phyloP scores from a whole-genome alignment of 2,797 vertebrate genomes.

The Lycodopsis pacificus region DNA sequence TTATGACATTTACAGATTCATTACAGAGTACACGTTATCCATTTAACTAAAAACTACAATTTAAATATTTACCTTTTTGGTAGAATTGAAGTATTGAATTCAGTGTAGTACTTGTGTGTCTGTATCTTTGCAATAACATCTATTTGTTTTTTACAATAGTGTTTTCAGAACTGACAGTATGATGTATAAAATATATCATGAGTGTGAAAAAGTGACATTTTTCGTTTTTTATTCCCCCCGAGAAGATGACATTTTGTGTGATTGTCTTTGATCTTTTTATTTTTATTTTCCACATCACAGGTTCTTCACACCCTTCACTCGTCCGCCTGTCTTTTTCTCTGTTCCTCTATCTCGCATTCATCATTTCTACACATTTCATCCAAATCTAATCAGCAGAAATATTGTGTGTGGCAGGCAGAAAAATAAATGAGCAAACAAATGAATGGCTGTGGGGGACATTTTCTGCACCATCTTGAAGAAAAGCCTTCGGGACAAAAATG shows the following conservation, averaged over 20 bases:
- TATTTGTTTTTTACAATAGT: not conserved
- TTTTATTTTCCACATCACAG: slow-evolving; percentile 58
- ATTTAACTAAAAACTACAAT: not conserved
- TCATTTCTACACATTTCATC: slow-evolving; percentile 48
- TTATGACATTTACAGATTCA: not conserved
- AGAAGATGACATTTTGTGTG: slow-evolving; percentile 32
- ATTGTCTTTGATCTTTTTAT: slow-evolving; percentile 40
- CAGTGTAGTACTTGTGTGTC: not conserved
- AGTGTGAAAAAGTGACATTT: not conserved
- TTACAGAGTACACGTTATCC: not conserved
- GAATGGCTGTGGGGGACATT: slow-evolving; percentile 27
- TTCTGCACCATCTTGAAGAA: slow-evolving; percentile 32
- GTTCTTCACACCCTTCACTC: slow-evolving; percentile 48
- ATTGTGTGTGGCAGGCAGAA: slow-evolving; percentile 47
- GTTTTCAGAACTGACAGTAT: not conserved
- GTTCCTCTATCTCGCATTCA: slow-evolving; percentile 34
- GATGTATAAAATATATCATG: slow-evolving; percentile 13
- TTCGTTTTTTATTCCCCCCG: not conserved
- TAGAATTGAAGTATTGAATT: not conserved
- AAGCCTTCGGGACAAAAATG: slow-evolving; percentile 14
- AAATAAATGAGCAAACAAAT: slow-evolving; percentile 49
- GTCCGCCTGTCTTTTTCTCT: slow-evolving; percentile 13
- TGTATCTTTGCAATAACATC: not conserved
- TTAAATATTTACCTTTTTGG: not conserved
- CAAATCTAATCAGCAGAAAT: slow-evolving; percentile 53